Base-by-base conservation (phyloP, 2,113 vertebrate genomes). In the Coreoperca whiteheadi region DNA sequence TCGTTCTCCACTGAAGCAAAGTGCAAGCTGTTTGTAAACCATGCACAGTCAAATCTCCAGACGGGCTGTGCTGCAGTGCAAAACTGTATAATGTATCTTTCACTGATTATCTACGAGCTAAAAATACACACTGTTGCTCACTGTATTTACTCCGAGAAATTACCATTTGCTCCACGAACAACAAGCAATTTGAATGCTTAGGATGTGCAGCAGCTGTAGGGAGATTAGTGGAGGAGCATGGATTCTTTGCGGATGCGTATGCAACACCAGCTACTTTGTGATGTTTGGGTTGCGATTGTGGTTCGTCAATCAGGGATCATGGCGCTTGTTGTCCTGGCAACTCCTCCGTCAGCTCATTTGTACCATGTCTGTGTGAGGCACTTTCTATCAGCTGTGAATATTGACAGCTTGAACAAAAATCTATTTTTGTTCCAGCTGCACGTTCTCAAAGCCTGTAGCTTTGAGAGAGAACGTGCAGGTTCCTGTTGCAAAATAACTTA, bases 281-380 rank as follows among this genome's bases (percentile, higher is more conserved):
- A 87, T 88, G 86, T 91, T 89, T 88, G 74, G 39, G 54, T 76
- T 77, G 87, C 32, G 59, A 86, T 86, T 85, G 86, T 60, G 84
- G 59, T 81, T 90, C 72, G 67, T 90, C 88, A 86, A 82, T 89
- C 82, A 75, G 74, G 34, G 72, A 90, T 77, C 57, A 79, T 59
- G 79, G 57, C 56, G 81, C 80, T 74, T 61, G 90, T 94, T 91
- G 90, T 87, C 92, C 82, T 89, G 87, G 91, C 88, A 94, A 95
- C 93, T 69, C 79, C 66, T 50, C 37, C 3, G 25, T 71, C 82
- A 43, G 80, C 82, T 64, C 77, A 84, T 74, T 84, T 84, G 77
- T 64, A 70, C 46, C 41, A 25, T 54, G 79, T 72, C 70, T 1
- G 63, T 71, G 78, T 80, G 78, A 90, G 77, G 69, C 88, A 63